Conservation (phyloP, 2,888 invertebrate species). For the Rhynchonema sp. region DNA sequence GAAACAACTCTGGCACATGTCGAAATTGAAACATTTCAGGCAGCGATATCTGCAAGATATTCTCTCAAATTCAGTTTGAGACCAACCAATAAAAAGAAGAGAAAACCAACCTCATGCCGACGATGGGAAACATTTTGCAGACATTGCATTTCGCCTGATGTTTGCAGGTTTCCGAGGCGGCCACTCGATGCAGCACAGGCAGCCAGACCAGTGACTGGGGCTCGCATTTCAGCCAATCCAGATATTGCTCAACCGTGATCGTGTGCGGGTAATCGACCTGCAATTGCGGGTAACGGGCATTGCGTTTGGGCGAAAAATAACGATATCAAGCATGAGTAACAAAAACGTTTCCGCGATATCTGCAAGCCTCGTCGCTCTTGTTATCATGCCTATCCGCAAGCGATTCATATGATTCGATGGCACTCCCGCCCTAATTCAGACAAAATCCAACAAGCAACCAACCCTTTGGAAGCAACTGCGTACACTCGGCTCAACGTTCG, state of each 20-base stretch:
- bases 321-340: background rate
- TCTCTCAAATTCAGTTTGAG: background rate
- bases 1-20: conserved; percentile 98
- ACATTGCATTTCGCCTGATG: conserved; percentile 98
- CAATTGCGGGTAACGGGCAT: conserved; percentile 25
- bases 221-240: conserved; percentile 90
- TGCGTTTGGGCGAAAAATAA: background rate
- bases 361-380: too few relatives aligned
- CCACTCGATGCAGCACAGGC: conserved; percentile 82
- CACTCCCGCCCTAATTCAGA: too few relatives aligned
- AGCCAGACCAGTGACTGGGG: conserved; percentile 98
- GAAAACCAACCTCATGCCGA: conserved; percentile 57
- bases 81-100: background rate
- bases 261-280: conserved; percentile 6
- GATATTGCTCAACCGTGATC: conserved; percentile 47
- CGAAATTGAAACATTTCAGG: conserved; percentile 95
- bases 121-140: conserved; percentile 92
- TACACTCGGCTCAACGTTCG: conserved; percentile 95
- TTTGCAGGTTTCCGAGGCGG: conserved; percentile 77
- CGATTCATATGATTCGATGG: too few relatives aligned
- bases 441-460: too few relatives aligned
- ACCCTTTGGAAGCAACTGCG: conserved; percentile 84
- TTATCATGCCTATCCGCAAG: too few relatives aligned
- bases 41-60: conserved; percentile 77
- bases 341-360: too few relatives aligned